phyloP scores from a whole-genome alignment of 2,888 invertebrate species.

The Palloptera scutellata region DNA sequence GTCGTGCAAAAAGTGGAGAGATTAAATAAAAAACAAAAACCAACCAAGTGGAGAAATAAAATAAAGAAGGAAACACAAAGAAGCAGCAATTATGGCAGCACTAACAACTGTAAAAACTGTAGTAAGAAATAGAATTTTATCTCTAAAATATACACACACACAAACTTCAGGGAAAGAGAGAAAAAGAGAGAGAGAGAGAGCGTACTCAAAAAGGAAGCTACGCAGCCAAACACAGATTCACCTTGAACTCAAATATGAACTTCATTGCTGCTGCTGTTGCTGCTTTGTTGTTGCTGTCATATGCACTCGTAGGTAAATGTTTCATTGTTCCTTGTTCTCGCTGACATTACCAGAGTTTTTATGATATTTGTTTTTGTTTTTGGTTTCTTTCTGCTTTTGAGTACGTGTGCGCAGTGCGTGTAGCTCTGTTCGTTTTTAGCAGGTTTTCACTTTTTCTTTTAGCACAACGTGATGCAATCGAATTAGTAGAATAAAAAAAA shows the following conservation, averaged over 20 bases:
- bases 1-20: no score
- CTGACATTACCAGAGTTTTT: neutral
- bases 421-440: no score
- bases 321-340: neutral
- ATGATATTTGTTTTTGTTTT: neutral
- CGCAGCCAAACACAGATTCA: slow-evolving; percentile 39
- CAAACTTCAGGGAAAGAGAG: slow-evolving; percentile 4
- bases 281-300: slow-evolving; percentile 6
- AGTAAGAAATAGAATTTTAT: no score
- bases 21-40: no score
- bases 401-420: neutral
- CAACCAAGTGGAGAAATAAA: no score
- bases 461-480: no score
- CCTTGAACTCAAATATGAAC: slow-evolving; percentile 55
- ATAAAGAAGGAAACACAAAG: no score
- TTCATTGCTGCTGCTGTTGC: slow-evolving; percentile 24
- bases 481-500: no score
- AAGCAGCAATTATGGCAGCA: no score
- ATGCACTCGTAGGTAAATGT: neutral
- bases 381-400: neutral
- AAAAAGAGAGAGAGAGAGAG: no score
- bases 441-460: no score
- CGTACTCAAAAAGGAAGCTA: neutral
- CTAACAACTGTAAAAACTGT: no score
- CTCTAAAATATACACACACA: slow-evolving; percentile 8